These are phyloP conservation scores for Liolophura sinensis DNA, from an alignment of 1,140 invertebrate genomes.

Conservation along the genomic window DNA sequence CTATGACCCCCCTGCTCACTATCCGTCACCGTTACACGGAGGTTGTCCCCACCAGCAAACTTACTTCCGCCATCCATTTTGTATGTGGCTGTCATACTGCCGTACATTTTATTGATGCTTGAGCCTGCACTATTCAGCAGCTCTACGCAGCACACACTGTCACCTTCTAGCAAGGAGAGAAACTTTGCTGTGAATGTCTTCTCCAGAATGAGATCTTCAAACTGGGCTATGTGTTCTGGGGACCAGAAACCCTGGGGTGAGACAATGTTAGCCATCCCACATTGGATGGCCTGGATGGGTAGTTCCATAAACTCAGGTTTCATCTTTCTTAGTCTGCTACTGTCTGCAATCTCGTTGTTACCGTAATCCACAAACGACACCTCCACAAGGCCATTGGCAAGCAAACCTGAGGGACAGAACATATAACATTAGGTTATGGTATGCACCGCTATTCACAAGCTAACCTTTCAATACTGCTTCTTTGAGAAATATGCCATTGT, in stretches of 20 bases:
- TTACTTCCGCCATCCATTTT: no score
- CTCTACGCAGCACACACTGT: background rate
- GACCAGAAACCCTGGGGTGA: constrained; percentile 41
- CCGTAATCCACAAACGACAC: constrained; percentile 84
- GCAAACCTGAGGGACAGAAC: constrained; percentile 30
- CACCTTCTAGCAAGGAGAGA: constrained; percentile 4
- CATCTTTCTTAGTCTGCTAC: constrained; percentile 32
- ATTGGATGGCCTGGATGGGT: constrained; percentile 75
- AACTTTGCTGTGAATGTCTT: constrained; percentile 11
- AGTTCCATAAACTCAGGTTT: constrained; percentile 65
- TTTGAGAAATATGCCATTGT: no score
- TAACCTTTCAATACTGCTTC: no score
- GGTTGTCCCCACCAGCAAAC: no score
- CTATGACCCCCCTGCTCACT: no score
- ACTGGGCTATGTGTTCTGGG: constrained; percentile 46
- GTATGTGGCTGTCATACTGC: no score
- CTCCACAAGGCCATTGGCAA: constrained; percentile 64
- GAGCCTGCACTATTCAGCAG: no score
- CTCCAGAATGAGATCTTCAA: constrained; percentile 47
- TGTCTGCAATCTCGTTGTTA: constrained; percentile 62
- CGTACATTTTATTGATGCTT: no score
- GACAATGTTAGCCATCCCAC: constrained; percentile 59
- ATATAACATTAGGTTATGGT: constrained; percentile 8
- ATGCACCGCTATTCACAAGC: background rate
- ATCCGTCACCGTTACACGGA: no score